These are phyloP conservation scores for Microdon myrmicae DNA, from an alignment of 2,888 invertebrate genomes.

Conservation along the genomic window DNA sequence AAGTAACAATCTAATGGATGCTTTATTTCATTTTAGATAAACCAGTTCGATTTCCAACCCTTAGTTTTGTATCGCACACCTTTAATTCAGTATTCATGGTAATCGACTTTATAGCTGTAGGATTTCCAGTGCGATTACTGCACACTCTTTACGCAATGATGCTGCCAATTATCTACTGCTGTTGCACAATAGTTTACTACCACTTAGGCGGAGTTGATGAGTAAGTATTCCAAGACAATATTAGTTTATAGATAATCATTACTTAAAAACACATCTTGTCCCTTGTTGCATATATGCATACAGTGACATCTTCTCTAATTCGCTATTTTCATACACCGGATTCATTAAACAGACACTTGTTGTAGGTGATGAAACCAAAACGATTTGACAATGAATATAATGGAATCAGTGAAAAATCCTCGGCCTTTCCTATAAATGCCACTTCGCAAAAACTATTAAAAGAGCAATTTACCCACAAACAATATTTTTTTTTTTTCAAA, in stretches of 20 bases:
- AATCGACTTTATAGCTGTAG: slow-evolving; percentile 76
- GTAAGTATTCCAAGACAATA: slow-evolving; percentile 57
- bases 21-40: slow-evolving; percentile 66
- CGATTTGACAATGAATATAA: too few relatives aligned
- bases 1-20: neutral
- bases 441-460: too few relatives aligned
- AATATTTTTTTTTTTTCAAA: too few relatives aligned
- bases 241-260: slow-evolving; percentile 16
- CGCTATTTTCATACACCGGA: neutral
- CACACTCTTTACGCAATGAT: slow-evolving; percentile 73
- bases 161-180: slow-evolving; percentile 70
- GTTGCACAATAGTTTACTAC: slow-evolving; percentile 73
- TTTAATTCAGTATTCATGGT: slow-evolving; percentile 80
- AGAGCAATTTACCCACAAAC: too few relatives aligned
- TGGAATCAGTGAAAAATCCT: too few relatives aligned
- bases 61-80: slow-evolving; percentile 80
- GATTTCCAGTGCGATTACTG: slow-evolving; percentile 77
- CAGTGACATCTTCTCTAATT: neutral
- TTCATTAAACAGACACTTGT: neutral
- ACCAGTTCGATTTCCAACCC: slow-evolving; percentile 71
- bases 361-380: neutral
- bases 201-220: slow-evolving; percentile 72
- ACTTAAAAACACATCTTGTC: slow-evolving; percentile 14
- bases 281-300: neutral
- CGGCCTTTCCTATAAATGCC: too few relatives aligned